Percentiles rank a stretch among this genome's conserved stretches.
These are phyloP conservation scores for Gyrodactylus bullatarudis DNA, from an alignment of 1,140 invertebrate species.

Conservation along the genomic window DNA sequence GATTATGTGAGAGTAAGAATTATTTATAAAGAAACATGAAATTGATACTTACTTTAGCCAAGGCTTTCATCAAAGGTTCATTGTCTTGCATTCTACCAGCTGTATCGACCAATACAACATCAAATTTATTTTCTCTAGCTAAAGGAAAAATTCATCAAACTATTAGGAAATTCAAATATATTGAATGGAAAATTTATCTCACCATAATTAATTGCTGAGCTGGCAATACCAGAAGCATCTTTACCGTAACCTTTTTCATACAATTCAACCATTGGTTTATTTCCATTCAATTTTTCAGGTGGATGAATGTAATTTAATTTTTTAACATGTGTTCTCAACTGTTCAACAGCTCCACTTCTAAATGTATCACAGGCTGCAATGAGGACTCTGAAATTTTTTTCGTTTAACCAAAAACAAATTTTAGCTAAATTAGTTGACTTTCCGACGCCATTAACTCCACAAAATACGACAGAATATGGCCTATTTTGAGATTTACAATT, in stretches of 20 bases:
- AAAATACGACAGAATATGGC: constrained; percentile 82
- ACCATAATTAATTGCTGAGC: constrained; percentile 60
- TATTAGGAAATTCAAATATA: not conserved
- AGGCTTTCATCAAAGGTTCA: constrained; percentile 75
- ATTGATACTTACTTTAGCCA: constrained; percentile 36
- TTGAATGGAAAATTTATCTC: constrained; percentile 5
- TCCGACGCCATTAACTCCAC: constrained; percentile 95
- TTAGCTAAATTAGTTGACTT: constrained; percentile 98
- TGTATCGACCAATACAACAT: constrained; percentile 78
- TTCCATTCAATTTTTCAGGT: constrained; percentile 14
- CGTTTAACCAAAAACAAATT: constrained; percentile 95
- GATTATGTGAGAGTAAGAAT: not conserved
- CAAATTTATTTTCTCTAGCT: constrained; percentile 37
- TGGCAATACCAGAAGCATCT: constrained; percentile 81
- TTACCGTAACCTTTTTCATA: constrained; percentile 39
- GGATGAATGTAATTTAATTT: constrained; percentile 77
- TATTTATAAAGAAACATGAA: not conserved
- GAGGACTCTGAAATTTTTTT: constrained; percentile 71
- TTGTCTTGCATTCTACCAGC: constrained; percentile 99
- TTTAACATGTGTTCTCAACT: constrained; percentile 63
- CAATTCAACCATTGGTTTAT: not conserved
- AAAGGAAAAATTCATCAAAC: constrained; percentile 8
- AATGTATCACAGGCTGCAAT: constrained; percentile 98
- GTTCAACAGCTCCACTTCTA: constrained; percentile 87
- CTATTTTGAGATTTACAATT: constrained; percentile 39